Evolutionary conservation across 1,140 invertebrate species (phyloP), one percentile per base, ranked within the genome.

Genomic region (Dendrolimus punctatus): DNA sequence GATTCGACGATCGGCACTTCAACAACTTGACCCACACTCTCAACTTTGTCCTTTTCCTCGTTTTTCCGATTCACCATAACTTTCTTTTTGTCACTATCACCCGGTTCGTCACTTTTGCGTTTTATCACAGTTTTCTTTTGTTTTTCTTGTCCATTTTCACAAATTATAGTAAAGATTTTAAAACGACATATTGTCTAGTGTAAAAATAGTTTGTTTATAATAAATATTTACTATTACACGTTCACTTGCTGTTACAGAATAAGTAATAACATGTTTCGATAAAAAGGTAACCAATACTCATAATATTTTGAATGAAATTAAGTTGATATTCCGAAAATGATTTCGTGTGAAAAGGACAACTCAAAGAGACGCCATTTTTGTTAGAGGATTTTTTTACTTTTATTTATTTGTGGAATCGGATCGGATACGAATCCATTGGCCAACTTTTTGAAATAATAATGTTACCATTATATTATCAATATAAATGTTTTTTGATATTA

Each of bases 91-190:
- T 85, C 81, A 51, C 60, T 60, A 9, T 85, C 79, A 8, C 46
- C 66, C 37, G 66, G 57, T 23, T 87, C 85, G 60, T 83, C 82
- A 71, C 69, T 74, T 73, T 88, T 88, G n/a, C 86, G 70, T 67
- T 88, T 88, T 45, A 84, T 84, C 23, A 85, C 85, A 58, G 72
- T 80, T 72, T 80, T 87, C 66, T 87, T 87, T 86, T 85, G 57
- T 64, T 84, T 74, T 87, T 87, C 65, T 87, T 87, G 73, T 87
- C 85, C 85, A 87, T 87, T 75, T 83, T 81, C 70, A 65, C 60
- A 60, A 57, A 66, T 66, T 63, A 50, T 39, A 8, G 39, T 8
- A 36, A 49, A 40, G 55, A 44, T 47, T 53, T 49, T 45, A 23
- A 23, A 23, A 23, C 23, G 23, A 23, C 23, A 23, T 23, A 23